Base-by-base conservation (phyloP, 1,140 invertebrate genomes). In the Matsumurasca onukii region DNA sequence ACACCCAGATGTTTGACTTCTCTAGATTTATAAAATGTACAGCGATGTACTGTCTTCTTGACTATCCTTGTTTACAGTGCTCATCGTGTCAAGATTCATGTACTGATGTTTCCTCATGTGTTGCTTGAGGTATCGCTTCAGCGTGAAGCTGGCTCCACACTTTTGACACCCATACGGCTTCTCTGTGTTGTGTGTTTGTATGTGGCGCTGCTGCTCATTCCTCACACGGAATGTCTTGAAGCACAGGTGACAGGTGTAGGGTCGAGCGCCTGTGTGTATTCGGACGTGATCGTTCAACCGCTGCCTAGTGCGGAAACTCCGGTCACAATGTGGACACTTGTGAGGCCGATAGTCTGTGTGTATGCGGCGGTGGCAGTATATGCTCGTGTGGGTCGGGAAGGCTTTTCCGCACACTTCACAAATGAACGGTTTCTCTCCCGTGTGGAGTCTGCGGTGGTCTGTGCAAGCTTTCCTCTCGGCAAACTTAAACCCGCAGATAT, bases 331-430 rank as follows among this genome's bases (percentile, higher is more conserved):
- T 0, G 71, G 72, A 68, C 85, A 86, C 25, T 77, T 70, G 66
- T 79, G 79, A 3, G 78, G 80, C 72, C 83, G 86, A 15, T 81
- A 79, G 24, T 85, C 79, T 0, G 77, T 81, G 75, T 81, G 78
- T n/a, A 76, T 79, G 71, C 80, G 79, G 20, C 78, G 75, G 75
- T 88, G 86, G 52, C 84, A 83, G 72, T 85, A 85, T 3, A 84
- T 74, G 3, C 82, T 80, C 0, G 83, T 82, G 31, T 81, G 79
- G 0, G 81, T 81, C 1, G 81, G 79, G 75, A 86, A 87, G 12
- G 76, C 77, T 69, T 74, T 69, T 63, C 75, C 67, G 71, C 72
- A 72, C 12, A 68, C 49, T 65, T 69, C 72, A 69, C 74, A 75
- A 17, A 71, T 55, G 30, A 71, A 72, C 2, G 78, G 80, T 72